phyloP scores from a whole-genome alignment of 2,797 vertebrate species.

The Echeneis naucrates region DNA sequence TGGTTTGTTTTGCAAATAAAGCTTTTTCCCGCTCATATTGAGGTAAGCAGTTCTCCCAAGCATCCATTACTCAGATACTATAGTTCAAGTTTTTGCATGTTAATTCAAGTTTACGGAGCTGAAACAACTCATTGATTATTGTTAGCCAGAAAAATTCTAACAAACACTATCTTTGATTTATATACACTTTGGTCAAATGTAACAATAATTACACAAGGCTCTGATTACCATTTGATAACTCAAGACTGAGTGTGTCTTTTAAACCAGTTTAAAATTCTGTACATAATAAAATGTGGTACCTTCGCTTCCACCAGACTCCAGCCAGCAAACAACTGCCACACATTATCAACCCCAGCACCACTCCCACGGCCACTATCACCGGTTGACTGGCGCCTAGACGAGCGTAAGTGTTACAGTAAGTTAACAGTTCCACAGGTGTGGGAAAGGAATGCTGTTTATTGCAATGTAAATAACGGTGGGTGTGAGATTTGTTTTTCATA shows the following conservation, averaged over 20 bases:
- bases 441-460: slow-evolving; percentile 47
- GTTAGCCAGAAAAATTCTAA: neutral
- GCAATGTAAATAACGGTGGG: slow-evolving; percentile 11
- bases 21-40: too few species aligned
- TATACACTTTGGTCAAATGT: neutral
- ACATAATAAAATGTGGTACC: slow-evolving; percentile 74
- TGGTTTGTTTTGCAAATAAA: too few species aligned
- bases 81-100: too few species aligned
- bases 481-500: slow-evolving; percentile 48
- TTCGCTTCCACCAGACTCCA: slow-evolving; percentile 86
- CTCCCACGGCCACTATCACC: slow-evolving; percentile 84
- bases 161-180: neutral
- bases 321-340: slow-evolving; percentile 84
- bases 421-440: slow-evolving; percentile 36
- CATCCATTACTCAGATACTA: too few species aligned
- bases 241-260: neutral
- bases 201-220: too few species aligned
- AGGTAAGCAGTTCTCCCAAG: too few species aligned
- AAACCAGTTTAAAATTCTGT: too few species aligned
- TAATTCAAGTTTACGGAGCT: too few species aligned
- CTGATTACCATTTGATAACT: neutral
- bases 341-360: slow-evolving; percentile 83
- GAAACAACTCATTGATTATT: neutral
- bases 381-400: slow-evolving; percentile 81
- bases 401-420: slow-evolving; percentile 26